phyloP scores from a whole-genome alignment of 2,113 vertebrate species.

The Neodon shergylaensis region DNA sequence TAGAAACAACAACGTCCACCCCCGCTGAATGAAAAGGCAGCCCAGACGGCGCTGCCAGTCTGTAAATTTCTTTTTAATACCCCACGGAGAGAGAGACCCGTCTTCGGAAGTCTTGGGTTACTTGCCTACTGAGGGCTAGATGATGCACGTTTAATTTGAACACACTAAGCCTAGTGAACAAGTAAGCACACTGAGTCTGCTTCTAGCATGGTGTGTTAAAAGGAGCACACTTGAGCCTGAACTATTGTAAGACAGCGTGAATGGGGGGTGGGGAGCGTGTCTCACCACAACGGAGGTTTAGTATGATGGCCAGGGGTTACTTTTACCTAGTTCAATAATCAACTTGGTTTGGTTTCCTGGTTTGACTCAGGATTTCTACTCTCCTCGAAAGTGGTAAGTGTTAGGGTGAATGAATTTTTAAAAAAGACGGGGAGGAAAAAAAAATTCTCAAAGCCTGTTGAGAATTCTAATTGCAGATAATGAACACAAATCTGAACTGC shows the following conservation, averaged over 20 bases:
- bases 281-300: not conserved
- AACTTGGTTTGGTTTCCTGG: constrained; percentile 52
- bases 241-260: not conserved
- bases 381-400: constrained; percentile 35
- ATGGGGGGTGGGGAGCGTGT: not conserved
- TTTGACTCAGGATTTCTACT: constrained; percentile 27
- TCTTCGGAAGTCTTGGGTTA: not conserved
- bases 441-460: constrained; percentile 56
- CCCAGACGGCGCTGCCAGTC: not conserved
- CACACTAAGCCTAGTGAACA: not conserved
- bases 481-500: not conserved
- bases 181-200: not conserved
- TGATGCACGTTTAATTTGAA: not conserved
- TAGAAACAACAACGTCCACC: constrained; percentile 22
- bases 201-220: not conserved
- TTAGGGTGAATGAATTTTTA: constrained; percentile 35
- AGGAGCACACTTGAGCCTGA: constrained; percentile 2
- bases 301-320: not conserved
- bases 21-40: not conserved
- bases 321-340: not conserved
- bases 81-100: not conserved
- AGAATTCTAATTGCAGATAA: constrained; percentile 65
- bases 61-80: constrained; percentile 40
- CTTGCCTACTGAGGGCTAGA: not conserved
- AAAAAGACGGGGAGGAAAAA: constrained; percentile 59